phyloP scores from a whole-genome alignment of 1,140 invertebrate species.

The Cydia splendana region DNA sequence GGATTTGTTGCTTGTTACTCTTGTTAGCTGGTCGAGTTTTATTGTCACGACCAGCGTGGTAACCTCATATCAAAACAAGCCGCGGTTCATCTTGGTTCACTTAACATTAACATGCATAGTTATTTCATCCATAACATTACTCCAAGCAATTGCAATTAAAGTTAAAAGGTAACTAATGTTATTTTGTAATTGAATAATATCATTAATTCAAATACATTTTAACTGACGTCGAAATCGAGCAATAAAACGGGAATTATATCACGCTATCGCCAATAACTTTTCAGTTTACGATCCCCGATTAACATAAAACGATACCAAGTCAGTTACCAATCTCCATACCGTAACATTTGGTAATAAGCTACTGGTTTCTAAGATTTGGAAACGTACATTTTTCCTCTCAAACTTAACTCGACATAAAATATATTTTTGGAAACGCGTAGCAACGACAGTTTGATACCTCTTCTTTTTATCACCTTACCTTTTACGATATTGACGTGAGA shows the following conservation, averaged over 20 bases:
- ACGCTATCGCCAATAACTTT: conserved; percentile 19
- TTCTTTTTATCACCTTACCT: conserved; percentile 23
- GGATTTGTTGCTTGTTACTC: not conserved
- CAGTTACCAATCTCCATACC: conserved; percentile 24
- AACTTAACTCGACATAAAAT: not conserved
- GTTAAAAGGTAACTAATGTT: conserved; percentile 14
- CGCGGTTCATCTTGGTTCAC: not conserved
- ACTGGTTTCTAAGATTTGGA: conserved; percentile 16
- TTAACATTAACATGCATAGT: not conserved
- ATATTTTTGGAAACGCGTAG: not conserved
- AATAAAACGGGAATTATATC: conserved; percentile 30
- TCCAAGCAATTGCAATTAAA: conserved; percentile 9
- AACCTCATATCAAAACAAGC: not conserved
- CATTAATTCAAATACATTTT: conserved; percentile 10
- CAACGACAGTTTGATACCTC: conserved; percentile 3
- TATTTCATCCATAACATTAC: not conserved
- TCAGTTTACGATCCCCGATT: conserved; percentile 18
- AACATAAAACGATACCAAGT: conserved; percentile 29
- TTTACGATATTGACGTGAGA: conserved; percentile 20
- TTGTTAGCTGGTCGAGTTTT: not conserved
- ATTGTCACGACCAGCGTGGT: not conserved
- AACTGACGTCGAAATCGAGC: not conserved
- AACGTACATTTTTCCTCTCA: not conserved
- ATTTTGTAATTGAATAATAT: conserved; percentile 19
- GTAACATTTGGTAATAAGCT: conserved; percentile 9